phyloP scores from a whole-genome alignment of 2,113 vertebrate genomes.

The Chitala chitala region DNA sequence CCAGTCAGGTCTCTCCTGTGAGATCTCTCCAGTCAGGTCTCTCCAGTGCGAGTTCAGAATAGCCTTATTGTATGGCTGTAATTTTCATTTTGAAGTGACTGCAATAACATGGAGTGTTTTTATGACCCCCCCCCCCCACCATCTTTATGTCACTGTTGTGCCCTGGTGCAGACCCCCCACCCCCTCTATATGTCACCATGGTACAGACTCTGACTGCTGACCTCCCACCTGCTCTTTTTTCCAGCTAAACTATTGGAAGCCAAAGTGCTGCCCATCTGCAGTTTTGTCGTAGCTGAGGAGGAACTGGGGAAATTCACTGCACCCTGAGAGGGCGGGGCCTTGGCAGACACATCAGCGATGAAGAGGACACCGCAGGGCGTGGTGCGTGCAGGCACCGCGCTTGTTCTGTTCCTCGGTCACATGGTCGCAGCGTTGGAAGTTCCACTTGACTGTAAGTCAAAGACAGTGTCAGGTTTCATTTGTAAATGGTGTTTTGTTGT shows the following conservation, averaged over 20 bases:
- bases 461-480: background rate
- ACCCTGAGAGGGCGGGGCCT: slow-evolving; percentile 13
- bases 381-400: slow-evolving; percentile 52
- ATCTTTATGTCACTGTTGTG: too few species aligned
- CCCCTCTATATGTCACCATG: too few species aligned
- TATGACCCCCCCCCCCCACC: too few species aligned
- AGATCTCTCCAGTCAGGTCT: too few species aligned
- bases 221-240: background rate
- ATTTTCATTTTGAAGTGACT: too few species aligned
- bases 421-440: slow-evolving; percentile 81
- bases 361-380: slow-evolving; percentile 59
- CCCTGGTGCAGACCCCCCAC: too few species aligned
- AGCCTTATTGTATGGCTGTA: too few species aligned
- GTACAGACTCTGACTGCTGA: background rate
- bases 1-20: too few species aligned
- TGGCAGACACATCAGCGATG: slow-evolving; percentile 44
- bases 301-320: slow-evolving; percentile 24
- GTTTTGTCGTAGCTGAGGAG: slow-evolving; percentile 31
- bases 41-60: too few species aligned
- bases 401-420: slow-evolving; percentile 76
- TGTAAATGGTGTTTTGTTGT: too few species aligned
- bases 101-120: too few species aligned
- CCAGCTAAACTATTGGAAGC: slow-evolving; percentile 22
- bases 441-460: slow-evolving; percentile 90
- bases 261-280: slow-evolving; percentile 28